Conservation (phyloP, 2,113 vertebrate genomes). For the Accipiter virgatus region DNA sequence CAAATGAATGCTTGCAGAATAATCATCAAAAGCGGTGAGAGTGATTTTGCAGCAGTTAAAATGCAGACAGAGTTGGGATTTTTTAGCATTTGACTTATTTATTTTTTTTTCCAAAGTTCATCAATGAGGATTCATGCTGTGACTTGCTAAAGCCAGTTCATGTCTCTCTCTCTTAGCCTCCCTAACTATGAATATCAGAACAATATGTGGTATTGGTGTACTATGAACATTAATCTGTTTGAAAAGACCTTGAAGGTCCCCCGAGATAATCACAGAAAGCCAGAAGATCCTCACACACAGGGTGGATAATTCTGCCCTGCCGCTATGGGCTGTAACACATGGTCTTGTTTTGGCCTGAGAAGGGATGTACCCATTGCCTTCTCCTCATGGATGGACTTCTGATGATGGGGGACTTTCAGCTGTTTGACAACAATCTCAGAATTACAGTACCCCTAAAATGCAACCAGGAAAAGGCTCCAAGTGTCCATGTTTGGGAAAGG, state of each 20-base stretch:
- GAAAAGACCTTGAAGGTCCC: neutral
- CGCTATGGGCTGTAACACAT: fast-evolving
- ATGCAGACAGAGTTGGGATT: neutral
- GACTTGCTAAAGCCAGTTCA: neutral
- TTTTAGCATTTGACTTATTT: neutral
- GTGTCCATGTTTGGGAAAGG: neutral
- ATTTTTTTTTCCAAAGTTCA: neutral
- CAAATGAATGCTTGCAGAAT: neutral
- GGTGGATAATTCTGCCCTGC: neutral
- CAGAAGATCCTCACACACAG: fast-evolving
- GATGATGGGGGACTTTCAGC: neutral
- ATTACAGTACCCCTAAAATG: neutral
- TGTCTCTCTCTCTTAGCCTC: neutral
- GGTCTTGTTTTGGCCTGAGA: neutral
- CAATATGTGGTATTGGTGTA: neutral
- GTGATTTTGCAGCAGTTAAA: neutral
- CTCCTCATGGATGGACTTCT: neutral
- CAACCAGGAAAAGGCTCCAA: neutral
- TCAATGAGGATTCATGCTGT: neutral
- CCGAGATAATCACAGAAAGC: neutral
- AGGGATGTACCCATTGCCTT: neutral
- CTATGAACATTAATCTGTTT: neutral
- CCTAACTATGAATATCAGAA: neutral
- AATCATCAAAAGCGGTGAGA: neutral
- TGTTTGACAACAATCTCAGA: neutral